Percentiles rank a stretch among this genome's conserved stretches.
Evolutionary conservation across 2,888 invertebrate species (phyloP).

Genomic region (Hirtodrosophila confusa): DNA sequence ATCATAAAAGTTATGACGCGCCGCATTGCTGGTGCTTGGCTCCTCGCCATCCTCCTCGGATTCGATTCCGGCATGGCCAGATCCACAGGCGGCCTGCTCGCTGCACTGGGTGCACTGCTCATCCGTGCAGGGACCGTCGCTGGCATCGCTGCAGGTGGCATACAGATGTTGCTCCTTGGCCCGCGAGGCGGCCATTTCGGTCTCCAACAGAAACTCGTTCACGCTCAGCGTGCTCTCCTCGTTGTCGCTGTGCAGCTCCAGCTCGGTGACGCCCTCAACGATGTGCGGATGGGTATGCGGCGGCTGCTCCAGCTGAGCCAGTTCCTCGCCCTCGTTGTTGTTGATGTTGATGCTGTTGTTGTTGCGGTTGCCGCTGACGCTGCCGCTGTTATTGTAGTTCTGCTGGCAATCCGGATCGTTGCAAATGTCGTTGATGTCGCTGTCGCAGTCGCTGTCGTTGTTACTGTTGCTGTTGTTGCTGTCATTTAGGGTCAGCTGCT

Average conservation of each 20-base stretch:
- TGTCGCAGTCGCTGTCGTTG: conserved; percentile 60
- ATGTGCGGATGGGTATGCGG: conserved; percentile 6
- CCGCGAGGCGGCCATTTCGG: conserved; percentile 65
- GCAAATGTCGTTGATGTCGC: conserved; percentile 67
- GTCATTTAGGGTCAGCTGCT: conserved; percentile 73
- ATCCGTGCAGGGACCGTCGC: conserved; percentile 65
- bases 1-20: conserved; percentile 79
- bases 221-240: conserved; percentile 71
- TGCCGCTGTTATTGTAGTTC: conserved; percentile 60
- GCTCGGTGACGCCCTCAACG: conserved; percentile 58
- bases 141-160: conserved; percentile 52
- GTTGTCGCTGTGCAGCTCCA: conserved; percentile 60
- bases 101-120: conserved; percentile 72
- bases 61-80: conserved; percentile 23
- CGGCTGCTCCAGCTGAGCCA: conserved; percentile 24
- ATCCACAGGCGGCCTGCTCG: conserved; percentile 49
- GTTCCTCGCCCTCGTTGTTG: conserved; percentile 49
- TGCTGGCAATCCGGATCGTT: conserved; percentile 81
- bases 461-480: conserved; percentile 33
- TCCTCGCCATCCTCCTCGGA: conserved; percentile 51
- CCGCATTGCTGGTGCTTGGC: conserved; percentile 64
- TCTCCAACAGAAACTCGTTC: conserved; percentile 70
- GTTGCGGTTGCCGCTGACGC: conserved; percentile 41
- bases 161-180: conserved; percentile 49
- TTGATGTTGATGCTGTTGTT: conserved; percentile 58